Conservation (phyloP, 2,113 vertebrate genomes). For the Aspidoscelis tigris region DNA sequence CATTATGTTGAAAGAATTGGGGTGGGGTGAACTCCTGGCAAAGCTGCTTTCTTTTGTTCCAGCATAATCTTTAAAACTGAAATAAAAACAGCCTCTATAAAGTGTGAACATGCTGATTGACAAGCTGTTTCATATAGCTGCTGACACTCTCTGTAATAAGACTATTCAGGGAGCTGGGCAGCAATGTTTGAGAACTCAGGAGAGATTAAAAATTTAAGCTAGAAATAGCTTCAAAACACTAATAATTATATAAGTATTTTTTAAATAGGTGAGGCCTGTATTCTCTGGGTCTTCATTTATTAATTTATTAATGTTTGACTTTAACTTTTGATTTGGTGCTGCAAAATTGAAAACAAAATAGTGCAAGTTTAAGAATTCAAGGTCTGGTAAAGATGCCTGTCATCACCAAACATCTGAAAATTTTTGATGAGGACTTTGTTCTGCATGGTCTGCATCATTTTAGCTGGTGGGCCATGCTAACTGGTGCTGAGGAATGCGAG, state of each 20-base stretch:
- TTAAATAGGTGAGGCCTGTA: background rate
- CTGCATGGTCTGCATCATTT: no score
- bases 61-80: rapidly evolving
- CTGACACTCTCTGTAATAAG: slow-evolving; percentile 67
- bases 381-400: no score
- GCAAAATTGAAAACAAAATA: no score
- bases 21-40: background rate
- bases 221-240: slow-evolving; percentile 10
- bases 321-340: no score
- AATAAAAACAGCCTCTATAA: background rate
- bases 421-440: no score
- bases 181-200: slow-evolving; percentile 56
- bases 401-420: no score
- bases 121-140: slow-evolving; percentile 63
- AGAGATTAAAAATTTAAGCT: slow-evolving; percentile 63
- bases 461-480: no score
- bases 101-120: slow-evolving; percentile 28
- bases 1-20: background rate
- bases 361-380: no score
- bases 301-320: background rate
- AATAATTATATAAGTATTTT: background rate
- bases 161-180: slow-evolving; percentile 60
- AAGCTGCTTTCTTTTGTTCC: slow-evolving; percentile 4
- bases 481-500: no score
- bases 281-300: slow-evolving; percentile 36